These are phyloP conservation scores for Mobula birostris DNA, from an alignment of 2,113 vertebrate species.

Conservation along the genomic window DNA sequence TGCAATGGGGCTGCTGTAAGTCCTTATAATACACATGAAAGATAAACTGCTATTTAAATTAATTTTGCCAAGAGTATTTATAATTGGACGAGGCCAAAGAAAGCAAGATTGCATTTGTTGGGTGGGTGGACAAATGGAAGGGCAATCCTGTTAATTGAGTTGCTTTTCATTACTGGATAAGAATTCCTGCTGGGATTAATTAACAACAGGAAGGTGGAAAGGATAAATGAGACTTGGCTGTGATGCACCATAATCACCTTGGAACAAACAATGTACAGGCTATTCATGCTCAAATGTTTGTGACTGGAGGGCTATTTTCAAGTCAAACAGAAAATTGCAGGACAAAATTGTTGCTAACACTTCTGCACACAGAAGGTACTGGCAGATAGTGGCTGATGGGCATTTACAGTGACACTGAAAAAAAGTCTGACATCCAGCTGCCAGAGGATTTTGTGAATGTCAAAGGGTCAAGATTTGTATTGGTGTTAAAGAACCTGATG, in stretches of 20 bases:
- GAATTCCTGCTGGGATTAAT: not conserved
- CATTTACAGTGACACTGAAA: too few relatives aligned
- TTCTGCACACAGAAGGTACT: too few relatives aligned
- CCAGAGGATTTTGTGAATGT: too few relatives aligned
- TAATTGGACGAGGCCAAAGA: not conserved
- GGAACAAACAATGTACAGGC: not conserved
- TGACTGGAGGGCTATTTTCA: too few relatives aligned
- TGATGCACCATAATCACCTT: not conserved
- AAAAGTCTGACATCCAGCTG: too few relatives aligned
- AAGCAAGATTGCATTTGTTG: too few relatives aligned
- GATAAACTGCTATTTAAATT: not conserved
- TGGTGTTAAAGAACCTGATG: too few relatives aligned
- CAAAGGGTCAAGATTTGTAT: too few relatives aligned
- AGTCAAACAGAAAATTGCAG: too few relatives aligned
- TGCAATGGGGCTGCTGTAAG: not conserved
- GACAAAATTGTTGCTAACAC: too few relatives aligned
- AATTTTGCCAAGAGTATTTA: not conserved
- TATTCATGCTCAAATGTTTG: not conserved
- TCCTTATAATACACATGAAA: too few relatives aligned
- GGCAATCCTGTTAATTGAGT: not conserved
- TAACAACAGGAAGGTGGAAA: not conserved
- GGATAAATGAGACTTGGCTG: not conserved
- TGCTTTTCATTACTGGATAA: not conserved
- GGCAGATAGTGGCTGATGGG: too few relatives aligned
- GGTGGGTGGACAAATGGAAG: not conserved